Evolutionary conservation across 2,113 vertebrate species (phyloP).

Genomic region (Gymnorhina tibicen): DNA sequence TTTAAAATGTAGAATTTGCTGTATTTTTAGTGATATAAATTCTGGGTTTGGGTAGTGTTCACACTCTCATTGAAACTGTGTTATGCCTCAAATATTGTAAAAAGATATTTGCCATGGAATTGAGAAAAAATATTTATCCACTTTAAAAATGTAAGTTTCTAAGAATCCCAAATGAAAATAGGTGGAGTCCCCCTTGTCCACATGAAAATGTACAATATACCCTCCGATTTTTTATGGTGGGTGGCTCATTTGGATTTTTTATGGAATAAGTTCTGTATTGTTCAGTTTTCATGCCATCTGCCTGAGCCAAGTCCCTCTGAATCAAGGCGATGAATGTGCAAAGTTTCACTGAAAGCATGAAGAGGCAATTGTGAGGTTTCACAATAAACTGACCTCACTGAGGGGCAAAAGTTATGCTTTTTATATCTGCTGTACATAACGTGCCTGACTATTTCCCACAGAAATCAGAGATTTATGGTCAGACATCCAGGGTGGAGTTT

Average conservation of each 20-base stretch:
- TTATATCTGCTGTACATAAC: not conserved
- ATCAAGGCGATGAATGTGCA: not conserved
- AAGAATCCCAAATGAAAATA: not conserved
- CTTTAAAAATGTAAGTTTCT: accelerated
- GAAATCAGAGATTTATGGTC: not conserved
- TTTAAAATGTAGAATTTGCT: not conserved
- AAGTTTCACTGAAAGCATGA: not conserved
- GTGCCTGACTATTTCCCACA: not conserved
- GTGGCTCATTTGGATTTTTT: not conserved
- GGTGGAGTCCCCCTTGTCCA: not conserved
- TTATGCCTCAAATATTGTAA: not conserved
- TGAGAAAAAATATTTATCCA: not conserved
- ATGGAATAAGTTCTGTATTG: not conserved
- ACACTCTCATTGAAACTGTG: not conserved
- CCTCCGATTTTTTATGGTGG: not conserved
- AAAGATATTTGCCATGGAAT: not conserved
- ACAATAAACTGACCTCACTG: not conserved
- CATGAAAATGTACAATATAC: not conserved
- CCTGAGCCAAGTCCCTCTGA: not conserved
- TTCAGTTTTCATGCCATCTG: not conserved
- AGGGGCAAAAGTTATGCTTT: not conserved
- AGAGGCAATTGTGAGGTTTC: not conserved
- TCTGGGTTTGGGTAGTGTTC: not conserved
- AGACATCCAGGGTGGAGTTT: not conserved
- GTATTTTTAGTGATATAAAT: not conserved